These are phyloP conservation scores for Dynastes tityus DNA, from an alignment of 2,888 invertebrate species.

Conservation along the genomic window DNA sequence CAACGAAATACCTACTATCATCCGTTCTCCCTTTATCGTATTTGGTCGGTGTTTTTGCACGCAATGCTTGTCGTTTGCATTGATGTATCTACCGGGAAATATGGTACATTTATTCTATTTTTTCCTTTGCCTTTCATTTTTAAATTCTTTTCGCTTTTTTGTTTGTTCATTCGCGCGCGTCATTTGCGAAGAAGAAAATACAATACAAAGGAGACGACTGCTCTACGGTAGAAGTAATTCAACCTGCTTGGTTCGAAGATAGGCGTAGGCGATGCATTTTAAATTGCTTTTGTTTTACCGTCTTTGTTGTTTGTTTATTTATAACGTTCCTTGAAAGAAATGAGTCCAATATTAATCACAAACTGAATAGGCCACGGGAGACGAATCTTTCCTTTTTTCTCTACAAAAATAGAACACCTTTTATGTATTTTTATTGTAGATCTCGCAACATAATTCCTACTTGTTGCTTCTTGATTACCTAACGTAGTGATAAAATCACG, in stretches of 20 bases:
- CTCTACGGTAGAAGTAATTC: constrained; percentile 1
- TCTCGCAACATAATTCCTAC: too few species aligned
- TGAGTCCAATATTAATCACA: too few species aligned
- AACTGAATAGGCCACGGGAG: too few species aligned
- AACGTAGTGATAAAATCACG: too few species aligned
- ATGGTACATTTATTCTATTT: constrained; percentile 29
- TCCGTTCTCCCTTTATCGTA: constrained; percentile 28
- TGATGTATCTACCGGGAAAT: constrained; percentile 36
- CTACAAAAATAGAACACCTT: too few species aligned
- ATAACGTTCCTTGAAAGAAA: too few species aligned
- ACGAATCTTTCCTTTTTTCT: too few species aligned
- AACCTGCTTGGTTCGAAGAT: neutral
- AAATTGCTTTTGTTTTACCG: too few species aligned
- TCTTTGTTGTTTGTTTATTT: too few species aligned
- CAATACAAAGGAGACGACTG: neutral
- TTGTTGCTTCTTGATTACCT: too few species aligned
- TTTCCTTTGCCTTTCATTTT: neutral
- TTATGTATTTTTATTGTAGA: too few species aligned
- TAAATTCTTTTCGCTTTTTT: neutral
- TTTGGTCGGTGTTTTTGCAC: constrained; percentile 25
- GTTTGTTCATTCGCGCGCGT: neutral
- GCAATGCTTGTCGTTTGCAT: constrained; percentile 37
- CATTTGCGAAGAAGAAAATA: neutral
- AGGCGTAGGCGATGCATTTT: too few species aligned
- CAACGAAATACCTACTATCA: constrained; percentile 18